These are phyloP conservation scores for Cercopithecus neglectus DNA, from an alignment of 2,797 vertebrate species.

Conservation along the genomic window DNA sequence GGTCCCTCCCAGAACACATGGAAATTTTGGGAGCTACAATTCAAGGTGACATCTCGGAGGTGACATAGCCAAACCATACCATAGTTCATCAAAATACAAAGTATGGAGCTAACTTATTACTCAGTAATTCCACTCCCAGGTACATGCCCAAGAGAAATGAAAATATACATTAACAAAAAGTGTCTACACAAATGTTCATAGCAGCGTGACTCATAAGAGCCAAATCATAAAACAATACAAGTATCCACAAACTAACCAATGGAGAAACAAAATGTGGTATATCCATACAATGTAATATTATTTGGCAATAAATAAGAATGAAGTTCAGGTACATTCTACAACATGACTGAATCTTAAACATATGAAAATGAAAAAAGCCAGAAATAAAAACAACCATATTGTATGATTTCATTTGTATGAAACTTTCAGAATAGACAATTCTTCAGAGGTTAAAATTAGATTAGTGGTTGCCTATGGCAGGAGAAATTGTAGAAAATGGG, in stretches of 20 bases:
- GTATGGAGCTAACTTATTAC: background rate
- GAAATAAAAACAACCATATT: background rate
- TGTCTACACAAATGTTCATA: background rate
- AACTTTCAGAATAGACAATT: background rate
- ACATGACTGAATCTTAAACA: background rate
- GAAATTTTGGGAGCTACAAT: no score
- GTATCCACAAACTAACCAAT: background rate
- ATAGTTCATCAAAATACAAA: background rate
- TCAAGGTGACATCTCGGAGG: no score
- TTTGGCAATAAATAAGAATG: background rate
- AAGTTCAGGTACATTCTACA: background rate
- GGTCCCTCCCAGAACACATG: no score
- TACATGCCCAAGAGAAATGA: background rate
- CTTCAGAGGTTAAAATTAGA: background rate
- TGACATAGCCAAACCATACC: no score
- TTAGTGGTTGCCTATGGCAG: background rate
- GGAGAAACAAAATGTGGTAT: background rate
- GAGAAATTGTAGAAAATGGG: background rate
- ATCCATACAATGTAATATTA: background rate
- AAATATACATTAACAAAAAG: background rate
- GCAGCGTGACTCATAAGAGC: background rate
- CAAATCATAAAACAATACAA: background rate
- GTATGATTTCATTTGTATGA: background rate
- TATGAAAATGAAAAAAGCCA: background rate
- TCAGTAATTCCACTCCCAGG: background rate